A percentile compares a stretch with the other conserved stretches of the same genome.
Evolutionary conservation across 2,113 vertebrate species (phyloP).

Genomic region (Pygoscelis adeliae): DNA sequence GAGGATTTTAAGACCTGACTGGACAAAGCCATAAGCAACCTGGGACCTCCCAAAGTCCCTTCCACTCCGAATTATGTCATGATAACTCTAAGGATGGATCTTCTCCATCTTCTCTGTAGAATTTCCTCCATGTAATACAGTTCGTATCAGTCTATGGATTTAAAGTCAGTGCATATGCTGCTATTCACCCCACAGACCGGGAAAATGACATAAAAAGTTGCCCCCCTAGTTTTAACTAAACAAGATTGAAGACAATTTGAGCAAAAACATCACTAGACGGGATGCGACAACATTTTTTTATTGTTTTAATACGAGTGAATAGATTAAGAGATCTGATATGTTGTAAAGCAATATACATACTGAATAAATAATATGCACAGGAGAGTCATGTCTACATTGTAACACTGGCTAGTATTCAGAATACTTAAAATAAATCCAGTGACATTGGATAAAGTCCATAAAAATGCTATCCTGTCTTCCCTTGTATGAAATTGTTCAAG

Average conservation of each 20-base stretch:
- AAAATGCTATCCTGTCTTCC: conserved; percentile 95
- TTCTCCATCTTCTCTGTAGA: neutral
- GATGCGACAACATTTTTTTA: conserved; percentile 78
- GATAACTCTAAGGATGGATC: neutral
- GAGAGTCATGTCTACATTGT: conserved; percentile 89
- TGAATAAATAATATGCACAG: conserved; percentile 90
- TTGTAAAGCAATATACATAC: conserved; percentile 84
- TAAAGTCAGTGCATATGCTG: neutral
- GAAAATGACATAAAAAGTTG: neutral
- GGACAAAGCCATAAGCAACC: neutral
- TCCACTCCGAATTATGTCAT: neutral
- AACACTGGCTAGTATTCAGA: conserved; percentile 86
- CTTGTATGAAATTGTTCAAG: conserved; percentile 99
- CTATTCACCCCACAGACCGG: neutral
- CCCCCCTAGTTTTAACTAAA: neutral
- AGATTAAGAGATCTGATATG: conserved; percentile 91
- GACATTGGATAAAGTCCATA: conserved; percentile 91
- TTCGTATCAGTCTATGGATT: neutral
- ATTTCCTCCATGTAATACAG: neutral
- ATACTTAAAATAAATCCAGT: conserved; percentile 95
- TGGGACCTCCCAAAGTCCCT: neutral
- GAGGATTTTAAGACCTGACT: neutral
- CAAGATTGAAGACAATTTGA: neutral
- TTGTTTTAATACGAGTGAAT: conserved; percentile 92
- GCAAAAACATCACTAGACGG: conserved; percentile 35